Evolutionary conservation across 2,113 vertebrate species (phyloP).

Genomic region (Chamaea fasciata): DNA sequence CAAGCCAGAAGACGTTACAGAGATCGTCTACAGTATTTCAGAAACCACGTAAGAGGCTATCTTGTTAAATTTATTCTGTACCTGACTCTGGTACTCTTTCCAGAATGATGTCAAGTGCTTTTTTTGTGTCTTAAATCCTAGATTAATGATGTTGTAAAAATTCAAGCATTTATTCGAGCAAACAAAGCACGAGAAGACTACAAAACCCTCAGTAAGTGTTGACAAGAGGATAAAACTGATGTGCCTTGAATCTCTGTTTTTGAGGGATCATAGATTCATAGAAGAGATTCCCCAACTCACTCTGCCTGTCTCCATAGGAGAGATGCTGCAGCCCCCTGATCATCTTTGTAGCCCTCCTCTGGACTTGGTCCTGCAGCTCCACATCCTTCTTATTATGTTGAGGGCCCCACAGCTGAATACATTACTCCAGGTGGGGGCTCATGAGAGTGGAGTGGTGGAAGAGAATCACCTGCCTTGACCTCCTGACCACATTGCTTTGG

Average conservation of each 20-base stretch:
- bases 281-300: not conserved
- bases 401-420: not conserved
- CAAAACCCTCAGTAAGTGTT: conserved; percentile 94
- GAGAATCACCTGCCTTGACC: not conserved
- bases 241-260: not conserved
- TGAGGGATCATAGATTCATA: not conserved
- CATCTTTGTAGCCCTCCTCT: not conserved
- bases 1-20: conserved; percentile 90
- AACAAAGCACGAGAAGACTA: conserved; percentile 98
- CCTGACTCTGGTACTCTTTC: not conserved
- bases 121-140: conserved; percentile 53
- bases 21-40: conserved; percentile 90
- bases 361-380: not conserved
- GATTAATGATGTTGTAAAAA: conserved; percentile 93
- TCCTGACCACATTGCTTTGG: not conserved
- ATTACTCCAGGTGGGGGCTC: not conserved
- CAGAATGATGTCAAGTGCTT: not conserved
- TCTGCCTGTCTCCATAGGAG: not conserved
- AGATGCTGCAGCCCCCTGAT: not conserved
- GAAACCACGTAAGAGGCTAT: conserved; percentile 82
- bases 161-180: conserved; percentile 96
- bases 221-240: not conserved
- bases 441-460: not conserved
- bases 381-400: not conserved
- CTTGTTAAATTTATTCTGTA: not conserved